A percentile compares a stretch with the other conserved stretches of the same genome.
Conservation (phyloP, 2,888 invertebrate genomes). For the Meteorus colon region DNA sequence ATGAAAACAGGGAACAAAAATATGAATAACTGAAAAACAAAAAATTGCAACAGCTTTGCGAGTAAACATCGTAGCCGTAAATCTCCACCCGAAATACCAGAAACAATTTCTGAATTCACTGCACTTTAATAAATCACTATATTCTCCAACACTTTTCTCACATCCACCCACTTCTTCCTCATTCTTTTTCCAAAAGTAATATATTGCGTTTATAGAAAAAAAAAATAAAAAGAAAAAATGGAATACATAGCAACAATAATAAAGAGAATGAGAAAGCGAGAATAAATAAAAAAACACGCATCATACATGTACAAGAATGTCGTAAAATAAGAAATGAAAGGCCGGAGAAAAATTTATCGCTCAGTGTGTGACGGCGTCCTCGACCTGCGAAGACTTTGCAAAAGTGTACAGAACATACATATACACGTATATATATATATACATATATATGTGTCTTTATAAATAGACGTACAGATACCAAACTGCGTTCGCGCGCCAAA, state of each 20-base stretch:
- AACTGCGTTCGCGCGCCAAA: constrained; percentile 32
- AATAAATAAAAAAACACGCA: constrained; percentile 18
- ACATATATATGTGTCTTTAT: neutral
- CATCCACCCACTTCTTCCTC: constrained; percentile 13
- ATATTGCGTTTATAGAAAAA: constrained; percentile 34
- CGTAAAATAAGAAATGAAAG: constrained; percentile 28
- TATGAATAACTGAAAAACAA: constrained; percentile 15
- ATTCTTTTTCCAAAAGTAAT: constrained; percentile 27
- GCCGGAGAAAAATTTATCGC: constrained; percentile 23
- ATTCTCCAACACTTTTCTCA: constrained; percentile 23
- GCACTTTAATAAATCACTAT: constrained; percentile 40
- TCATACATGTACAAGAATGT: neutral
- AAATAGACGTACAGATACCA: neutral
- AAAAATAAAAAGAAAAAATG: constrained; percentile 23
- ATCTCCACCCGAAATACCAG: constrained; percentile 34
- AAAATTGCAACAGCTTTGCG: constrained; percentile 9
- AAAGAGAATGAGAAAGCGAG: neutral
- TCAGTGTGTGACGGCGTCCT: constrained; percentile 19
- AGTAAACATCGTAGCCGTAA: constrained; percentile 25
- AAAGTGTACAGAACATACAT: constrained; percentile 28
- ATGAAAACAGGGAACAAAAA: neutral
- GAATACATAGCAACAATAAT: neutral
- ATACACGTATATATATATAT: neutral
- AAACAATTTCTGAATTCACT: constrained; percentile 42
- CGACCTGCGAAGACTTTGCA: constrained; percentile 33